Evolutionary conservation across 2,113 vertebrate genomes (phyloP).

Genomic region (Cichladusa arquata): DNA sequence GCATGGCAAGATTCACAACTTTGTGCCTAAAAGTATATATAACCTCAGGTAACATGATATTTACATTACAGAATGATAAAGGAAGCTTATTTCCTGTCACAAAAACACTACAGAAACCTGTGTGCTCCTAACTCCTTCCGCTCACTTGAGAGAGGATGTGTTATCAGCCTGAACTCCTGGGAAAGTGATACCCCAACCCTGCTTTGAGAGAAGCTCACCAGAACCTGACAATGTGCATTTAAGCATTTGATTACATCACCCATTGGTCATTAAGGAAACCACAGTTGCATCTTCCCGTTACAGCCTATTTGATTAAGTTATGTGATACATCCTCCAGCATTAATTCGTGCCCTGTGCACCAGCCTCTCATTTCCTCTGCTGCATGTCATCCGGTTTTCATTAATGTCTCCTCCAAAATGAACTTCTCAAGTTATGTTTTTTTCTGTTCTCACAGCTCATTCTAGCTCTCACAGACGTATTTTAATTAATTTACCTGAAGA

Average conservation of each 20-base stretch:
- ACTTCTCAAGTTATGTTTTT: background rate
- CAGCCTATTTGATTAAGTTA: conserved; percentile 46
- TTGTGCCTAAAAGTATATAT: background rate
- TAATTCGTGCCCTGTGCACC: conserved; percentile 19
- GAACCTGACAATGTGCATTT: conserved; percentile 29
- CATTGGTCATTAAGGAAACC: conserved; percentile 61
- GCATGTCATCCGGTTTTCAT: background rate
- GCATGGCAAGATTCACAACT: background rate
- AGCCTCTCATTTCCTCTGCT: conserved; percentile 46
- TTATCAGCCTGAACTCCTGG: background rate
- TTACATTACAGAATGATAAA: background rate
- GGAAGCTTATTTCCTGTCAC: conserved; percentile 1
- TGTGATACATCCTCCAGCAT: conserved; percentile 41
- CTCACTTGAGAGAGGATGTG: background rate
- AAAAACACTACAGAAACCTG: background rate
- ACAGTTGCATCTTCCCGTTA: conserved; percentile 49
- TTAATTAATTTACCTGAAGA: background rate
- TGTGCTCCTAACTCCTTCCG: background rate
- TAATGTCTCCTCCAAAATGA: background rate
- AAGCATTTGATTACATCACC: conserved; percentile 57
- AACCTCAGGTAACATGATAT: background rate
- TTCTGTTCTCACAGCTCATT: background rate
- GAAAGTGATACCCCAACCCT: background rate
- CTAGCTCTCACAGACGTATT: background rate
- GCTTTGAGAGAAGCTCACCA: background rate